Conservation (phyloP, 2,888 invertebrate species). For the Lochmaea crataegi region DNA sequence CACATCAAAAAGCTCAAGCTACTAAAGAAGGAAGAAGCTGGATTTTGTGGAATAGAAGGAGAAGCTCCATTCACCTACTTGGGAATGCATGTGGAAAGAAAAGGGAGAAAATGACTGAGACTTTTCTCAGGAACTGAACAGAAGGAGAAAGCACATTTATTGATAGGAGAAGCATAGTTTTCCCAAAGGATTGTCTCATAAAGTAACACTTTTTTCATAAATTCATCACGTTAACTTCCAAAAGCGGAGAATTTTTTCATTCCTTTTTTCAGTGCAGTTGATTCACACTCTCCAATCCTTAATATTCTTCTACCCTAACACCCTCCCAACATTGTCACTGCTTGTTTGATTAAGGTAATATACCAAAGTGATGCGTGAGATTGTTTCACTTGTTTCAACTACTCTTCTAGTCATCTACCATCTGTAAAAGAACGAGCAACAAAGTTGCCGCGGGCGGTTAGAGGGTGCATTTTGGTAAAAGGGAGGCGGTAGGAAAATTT, state of each 20-base stretch:
- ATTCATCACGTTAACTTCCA: no score
- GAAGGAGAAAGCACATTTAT: no score
- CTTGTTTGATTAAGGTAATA: slow-evolving; percentile 65
- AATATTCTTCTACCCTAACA: slow-evolving; percentile 32
- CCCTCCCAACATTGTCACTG: slow-evolving; percentile 47
- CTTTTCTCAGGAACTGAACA: no score
- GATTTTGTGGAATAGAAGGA: no score
- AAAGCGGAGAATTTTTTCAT: not conserved
- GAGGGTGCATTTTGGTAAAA: slow-evolving; percentile 19
- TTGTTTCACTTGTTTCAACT: slow-evolving; percentile 60
- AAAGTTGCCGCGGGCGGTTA: slow-evolving; percentile 23
- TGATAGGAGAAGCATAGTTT: no score
- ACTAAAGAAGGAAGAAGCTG: no score
- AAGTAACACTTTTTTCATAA: no score
- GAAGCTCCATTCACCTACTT: no score
- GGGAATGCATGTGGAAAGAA: no score
- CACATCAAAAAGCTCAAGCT: no score
- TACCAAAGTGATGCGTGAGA: slow-evolving; percentile 60
- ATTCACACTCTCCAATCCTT: slow-evolving; percentile 36
- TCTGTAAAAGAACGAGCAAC: slow-evolving; percentile 40
- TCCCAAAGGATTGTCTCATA: no score
- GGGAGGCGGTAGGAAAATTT: slow-evolving; percentile 34
- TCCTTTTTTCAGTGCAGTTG: slow-evolving; percentile 36
- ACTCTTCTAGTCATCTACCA: slow-evolving; percentile 31
- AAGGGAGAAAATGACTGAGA: no score